A percentile compares a stretch with the other conserved stretches of the same genome.
These are phyloP conservation scores for Diogma glabrata DNA, from an alignment of 2,888 invertebrate species.

Conservation along the genomic window DNA sequence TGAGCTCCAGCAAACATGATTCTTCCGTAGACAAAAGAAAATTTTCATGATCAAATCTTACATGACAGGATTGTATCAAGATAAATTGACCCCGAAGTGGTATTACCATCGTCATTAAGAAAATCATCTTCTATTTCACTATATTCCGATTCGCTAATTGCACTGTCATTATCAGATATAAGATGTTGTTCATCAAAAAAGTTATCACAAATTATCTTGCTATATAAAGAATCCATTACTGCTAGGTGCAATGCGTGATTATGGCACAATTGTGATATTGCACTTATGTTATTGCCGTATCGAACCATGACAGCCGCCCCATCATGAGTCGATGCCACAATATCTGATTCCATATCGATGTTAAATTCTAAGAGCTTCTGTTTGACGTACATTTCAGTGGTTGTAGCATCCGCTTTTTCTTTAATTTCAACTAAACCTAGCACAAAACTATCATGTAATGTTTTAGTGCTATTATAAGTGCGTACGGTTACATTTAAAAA, in stretches of 20 bases:
- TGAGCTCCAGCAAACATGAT: neutral
- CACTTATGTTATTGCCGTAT: too few species aligned
- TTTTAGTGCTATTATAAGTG: too few species aligned
- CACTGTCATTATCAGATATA: neutral
- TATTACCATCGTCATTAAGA: neutral
- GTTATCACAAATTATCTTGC: neutral
- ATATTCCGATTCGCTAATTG: neutral
- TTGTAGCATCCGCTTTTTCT: too few species aligned
- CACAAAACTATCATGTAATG: too few species aligned
- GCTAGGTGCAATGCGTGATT: neutral
- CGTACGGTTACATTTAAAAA: too few species aligned
- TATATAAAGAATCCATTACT: neutral
- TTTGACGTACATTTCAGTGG: neutral
- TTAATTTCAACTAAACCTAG: too few species aligned
- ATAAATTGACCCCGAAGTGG: neutral
- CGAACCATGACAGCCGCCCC: too few species aligned
- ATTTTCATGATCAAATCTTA: neutral
- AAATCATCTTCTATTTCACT: neutral
- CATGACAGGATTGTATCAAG: neutral
- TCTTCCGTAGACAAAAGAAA: conserved; percentile 6
- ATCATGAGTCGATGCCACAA: too few species aligned
- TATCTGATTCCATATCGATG: too few species aligned
- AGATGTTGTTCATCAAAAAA: neutral
- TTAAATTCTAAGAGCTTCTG: neutral
- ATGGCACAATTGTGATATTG: neutral